Evolutionary conservation across 2,113 vertebrate species (phyloP).

Genomic region (crab-eating macaque (Macaca fascicularis)): DNA sequence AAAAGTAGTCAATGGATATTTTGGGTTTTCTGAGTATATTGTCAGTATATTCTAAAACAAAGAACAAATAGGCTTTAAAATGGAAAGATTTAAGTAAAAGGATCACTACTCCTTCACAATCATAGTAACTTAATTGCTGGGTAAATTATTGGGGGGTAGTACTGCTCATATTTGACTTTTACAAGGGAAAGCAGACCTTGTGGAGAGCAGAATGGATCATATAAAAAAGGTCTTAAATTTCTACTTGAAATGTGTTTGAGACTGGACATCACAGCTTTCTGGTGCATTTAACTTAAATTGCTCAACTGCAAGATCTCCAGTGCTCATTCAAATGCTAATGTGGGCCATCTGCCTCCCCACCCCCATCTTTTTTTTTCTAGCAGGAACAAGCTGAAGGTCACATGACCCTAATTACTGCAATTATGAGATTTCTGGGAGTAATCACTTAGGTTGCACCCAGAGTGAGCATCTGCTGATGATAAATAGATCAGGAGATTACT

Average conservation of each 20-base stretch:
- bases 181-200: not conserved
- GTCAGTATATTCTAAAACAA: conserved; percentile 1
- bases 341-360: conserved; percentile 62
- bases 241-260: not conserved
- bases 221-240: conserved; percentile 14
- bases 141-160: not conserved
- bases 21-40: not conserved
- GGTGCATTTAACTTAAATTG: not conserved
- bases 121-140: not conserved
- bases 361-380: not conserved
- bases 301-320: not conserved
- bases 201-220: not conserved
- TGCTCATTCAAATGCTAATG: conserved; percentile 75
- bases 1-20: not conserved
- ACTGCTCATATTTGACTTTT: not conserved
- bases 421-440: conserved; percentile 75
- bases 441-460: conserved; percentile 51
- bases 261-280: not conserved
- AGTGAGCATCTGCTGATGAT: conserved; percentile 62
- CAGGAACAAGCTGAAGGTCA: conserved; percentile 57
- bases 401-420: conserved; percentile 70
- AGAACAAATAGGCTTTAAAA: not conserved
- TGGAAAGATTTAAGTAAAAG: not conserved
- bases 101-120: not conserved
- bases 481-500: not conserved